phyloP scores from a whole-genome alignment of 2,113 vertebrate genomes.

The Neotoma lepida region DNA sequence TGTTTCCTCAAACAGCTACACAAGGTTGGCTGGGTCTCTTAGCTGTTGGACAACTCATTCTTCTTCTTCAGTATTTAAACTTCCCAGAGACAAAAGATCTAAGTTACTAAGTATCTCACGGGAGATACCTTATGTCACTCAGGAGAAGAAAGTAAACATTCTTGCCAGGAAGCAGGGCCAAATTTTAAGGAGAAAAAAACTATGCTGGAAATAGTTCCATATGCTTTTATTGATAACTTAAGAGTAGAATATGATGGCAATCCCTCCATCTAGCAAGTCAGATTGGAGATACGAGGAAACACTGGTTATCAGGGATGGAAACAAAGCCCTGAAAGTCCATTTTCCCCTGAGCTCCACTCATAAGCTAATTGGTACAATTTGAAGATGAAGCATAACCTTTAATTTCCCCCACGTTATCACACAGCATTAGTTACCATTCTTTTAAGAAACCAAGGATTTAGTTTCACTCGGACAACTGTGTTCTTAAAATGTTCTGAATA shows the following conservation, averaged over 20 bases:
- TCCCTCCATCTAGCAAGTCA: neutral
- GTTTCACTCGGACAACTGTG: neutral
- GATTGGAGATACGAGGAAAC: neutral
- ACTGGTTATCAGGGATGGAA: neutral
- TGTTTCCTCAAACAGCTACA: constrained; percentile 50
- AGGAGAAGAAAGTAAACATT: constrained; percentile 17
- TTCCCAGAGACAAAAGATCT: constrained; percentile 18
- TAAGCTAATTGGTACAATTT: constrained; percentile 1
- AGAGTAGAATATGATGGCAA: constrained; percentile 6
- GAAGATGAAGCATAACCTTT: neutral
- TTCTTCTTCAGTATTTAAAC: constrained; percentile 32
- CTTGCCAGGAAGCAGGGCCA: neutral
- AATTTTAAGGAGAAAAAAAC: constrained; percentile 13
- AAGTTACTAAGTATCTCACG: constrained; percentile 39
- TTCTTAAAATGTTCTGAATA: constrained; percentile 35
- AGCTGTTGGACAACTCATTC: neutral
- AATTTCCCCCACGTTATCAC: neutral
- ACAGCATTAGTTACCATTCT: neutral
- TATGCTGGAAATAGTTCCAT: neutral
- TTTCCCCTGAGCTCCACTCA: constrained; percentile 32
- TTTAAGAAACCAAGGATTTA: constrained; percentile 35
- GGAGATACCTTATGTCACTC: constrained; percentile 18
- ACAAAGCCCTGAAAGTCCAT: neutral
- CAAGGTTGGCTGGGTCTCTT: neutral
- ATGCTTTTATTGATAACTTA: constrained; percentile 21